phyloP scores from a whole-genome alignment of 1,140 invertebrate genomes.

The Bombus cullumanus region DNA sequence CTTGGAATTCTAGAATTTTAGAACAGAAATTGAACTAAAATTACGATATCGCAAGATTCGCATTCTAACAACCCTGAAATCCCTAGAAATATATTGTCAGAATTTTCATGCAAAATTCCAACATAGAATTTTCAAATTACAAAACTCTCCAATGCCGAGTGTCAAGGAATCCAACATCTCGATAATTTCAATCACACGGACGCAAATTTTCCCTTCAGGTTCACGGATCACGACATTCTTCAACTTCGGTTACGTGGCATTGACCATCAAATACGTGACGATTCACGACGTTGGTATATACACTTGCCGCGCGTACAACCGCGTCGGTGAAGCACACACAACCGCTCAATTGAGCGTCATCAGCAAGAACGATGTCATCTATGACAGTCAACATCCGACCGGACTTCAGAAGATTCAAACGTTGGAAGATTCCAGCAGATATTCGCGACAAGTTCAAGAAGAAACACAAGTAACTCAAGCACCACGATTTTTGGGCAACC shows the following conservation, averaged over 20 bases:
- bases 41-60: neutral
- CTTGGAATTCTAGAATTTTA: too few species aligned
- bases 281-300: conserved; percentile 96
- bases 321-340: conserved; percentile 94
- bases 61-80: neutral
- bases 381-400: conserved; percentile 93
- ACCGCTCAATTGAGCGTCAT: conserved; percentile 93
- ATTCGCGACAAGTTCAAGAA: conserved; percentile 87
- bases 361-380: conserved; percentile 92
- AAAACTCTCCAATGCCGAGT: neutral
- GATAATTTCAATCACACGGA: too few species aligned
- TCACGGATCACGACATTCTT: conserved; percentile 97
- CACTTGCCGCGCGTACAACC: conserved; percentile 94
- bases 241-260: conserved; percentile 97
- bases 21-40: neutral
- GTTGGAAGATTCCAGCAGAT: conserved; percentile 91
- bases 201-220: conserved; percentile 78
- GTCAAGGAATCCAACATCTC: too few species aligned
- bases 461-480: conserved; percentile 89
- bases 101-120: too few species aligned
- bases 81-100: neutral
- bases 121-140: neutral
- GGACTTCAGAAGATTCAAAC: conserved; percentile 95
- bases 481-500: conserved; percentile 92
- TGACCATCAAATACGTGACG: conserved; percentile 97